Conservation (phyloP, 2,888 invertebrate species). For the Luperina nickerlii region DNA sequence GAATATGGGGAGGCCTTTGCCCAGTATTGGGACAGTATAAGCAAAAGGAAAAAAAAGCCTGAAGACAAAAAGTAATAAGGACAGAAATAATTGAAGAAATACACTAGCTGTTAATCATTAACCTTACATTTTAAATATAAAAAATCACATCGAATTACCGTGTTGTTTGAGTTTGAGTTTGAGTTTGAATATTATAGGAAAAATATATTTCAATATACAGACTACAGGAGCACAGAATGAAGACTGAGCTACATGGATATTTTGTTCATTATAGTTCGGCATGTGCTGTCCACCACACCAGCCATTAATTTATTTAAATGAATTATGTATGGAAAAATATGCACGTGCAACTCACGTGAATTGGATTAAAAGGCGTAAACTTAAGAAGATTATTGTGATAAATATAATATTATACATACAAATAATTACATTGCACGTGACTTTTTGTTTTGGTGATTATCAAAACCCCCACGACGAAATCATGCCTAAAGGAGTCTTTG, state of each 20-base stretch:
- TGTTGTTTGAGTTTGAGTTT: no score
- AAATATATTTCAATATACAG: neutral
- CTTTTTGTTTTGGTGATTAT: neutral
- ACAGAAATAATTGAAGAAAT: neutral
- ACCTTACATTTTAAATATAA: no score
- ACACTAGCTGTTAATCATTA: neutral
- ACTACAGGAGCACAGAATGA: neutral
- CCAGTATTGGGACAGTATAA: no score
- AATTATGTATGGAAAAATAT: no score
- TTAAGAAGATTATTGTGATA: conserved; percentile 24
- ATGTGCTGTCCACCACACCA: neutral
- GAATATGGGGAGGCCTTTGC: no score
- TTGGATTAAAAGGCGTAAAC: neutral
- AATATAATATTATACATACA: neutral
- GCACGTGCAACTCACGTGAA: neutral
- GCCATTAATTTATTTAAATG: no score
- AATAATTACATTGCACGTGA: neutral
- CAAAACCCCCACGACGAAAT: neutral
- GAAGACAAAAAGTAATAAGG: conserved; percentile 7
- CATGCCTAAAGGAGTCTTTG: neutral
- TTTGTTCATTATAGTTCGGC: neutral
- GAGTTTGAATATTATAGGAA: no score
- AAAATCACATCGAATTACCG: neutral
- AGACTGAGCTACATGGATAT: neutral
- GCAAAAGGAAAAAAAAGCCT: neutral